A percentile compares a stretch with the other conserved stretches of the same genome.
Conservation (phyloP, 2,113 vertebrate genomes). For the Alligator sinensis region DNA sequence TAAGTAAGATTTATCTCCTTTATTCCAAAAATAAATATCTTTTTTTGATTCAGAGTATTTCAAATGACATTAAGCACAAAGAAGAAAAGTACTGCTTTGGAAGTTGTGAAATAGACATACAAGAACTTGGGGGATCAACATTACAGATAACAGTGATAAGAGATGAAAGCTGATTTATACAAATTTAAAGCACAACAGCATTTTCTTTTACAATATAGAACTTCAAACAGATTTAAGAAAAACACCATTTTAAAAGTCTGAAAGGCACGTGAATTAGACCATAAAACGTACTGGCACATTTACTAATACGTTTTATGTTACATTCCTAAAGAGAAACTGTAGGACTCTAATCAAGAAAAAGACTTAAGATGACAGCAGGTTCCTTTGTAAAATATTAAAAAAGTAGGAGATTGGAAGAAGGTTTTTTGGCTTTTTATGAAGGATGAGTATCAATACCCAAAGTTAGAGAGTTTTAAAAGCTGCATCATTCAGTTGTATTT, state of each 20-base stretch:
- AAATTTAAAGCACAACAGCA: slow-evolving; percentile 58
- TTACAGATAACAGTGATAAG: slow-evolving; percentile 46
- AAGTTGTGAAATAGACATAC: slow-evolving; percentile 61
- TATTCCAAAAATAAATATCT: slow-evolving; percentile 91
- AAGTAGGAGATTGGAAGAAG: slow-evolving; percentile 2
- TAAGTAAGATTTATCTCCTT: slow-evolving; percentile 78
- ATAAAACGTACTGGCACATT: slow-evolving; percentile 75
- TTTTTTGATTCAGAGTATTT: slow-evolving; percentile 80
- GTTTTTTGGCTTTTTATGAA: slow-evolving; percentile 58
- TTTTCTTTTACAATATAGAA: slow-evolving; percentile 53
- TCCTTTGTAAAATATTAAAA: slow-evolving; percentile 33
- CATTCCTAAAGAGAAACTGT: slow-evolving; percentile 70
- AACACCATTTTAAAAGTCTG: slow-evolving; percentile 74
- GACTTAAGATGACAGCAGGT: slow-evolving; percentile 61
- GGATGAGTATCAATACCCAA: not conserved
- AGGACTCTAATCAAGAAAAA: slow-evolving; percentile 70
- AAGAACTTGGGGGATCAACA: slow-evolving; percentile 66
- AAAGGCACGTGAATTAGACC: slow-evolving; percentile 85
- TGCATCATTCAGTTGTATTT: slow-evolving; percentile 82
- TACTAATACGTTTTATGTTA: slow-evolving; percentile 72
- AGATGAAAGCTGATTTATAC: slow-evolving; percentile 64
- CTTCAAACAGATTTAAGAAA: slow-evolving; percentile 54
- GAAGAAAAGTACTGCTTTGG: slow-evolving; percentile 77
- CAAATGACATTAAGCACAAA: slow-evolving; percentile 78
- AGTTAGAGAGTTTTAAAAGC: slow-evolving; percentile 23